Percentiles rank a stretch among this genome's conserved stretches.
Evolutionary conservation across 2,888 invertebrate genomes (phyloP).

Genomic region (Eristalinus sepulchralis): DNA sequence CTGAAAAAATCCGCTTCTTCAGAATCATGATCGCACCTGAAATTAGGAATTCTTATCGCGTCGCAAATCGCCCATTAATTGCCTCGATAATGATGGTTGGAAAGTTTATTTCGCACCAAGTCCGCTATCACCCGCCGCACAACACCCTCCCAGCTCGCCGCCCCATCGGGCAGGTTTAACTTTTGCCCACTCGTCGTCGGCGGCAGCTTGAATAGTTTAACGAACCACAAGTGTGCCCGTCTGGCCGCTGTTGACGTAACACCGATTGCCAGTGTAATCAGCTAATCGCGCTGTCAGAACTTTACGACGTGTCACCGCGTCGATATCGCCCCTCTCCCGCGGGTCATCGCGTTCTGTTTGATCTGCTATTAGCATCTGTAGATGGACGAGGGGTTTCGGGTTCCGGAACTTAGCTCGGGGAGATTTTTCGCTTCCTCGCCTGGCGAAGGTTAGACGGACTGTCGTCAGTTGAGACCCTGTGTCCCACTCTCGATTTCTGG

Average conservation of each 20-base stretch:
- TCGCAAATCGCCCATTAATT: constrained; percentile 21
- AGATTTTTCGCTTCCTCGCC: not conserved
- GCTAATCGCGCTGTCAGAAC: constrained; percentile 1
- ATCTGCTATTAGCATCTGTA: constrained; percentile 24
- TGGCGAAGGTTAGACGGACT: not conserved
- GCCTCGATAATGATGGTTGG: constrained; percentile 30
- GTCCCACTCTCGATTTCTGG: not conserved
- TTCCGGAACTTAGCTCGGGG: not conserved
- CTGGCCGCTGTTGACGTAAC: constrained; percentile 1
- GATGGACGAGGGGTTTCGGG: not conserved
- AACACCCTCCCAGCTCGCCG: not conserved
- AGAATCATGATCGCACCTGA: not conserved
- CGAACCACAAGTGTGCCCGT: constrained; percentile 24
- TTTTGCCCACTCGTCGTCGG: not conserved
- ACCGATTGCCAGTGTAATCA: not conserved
- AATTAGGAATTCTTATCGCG: constrained; percentile 18
- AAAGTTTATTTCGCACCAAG: constrained; percentile 40
- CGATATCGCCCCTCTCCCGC: not conserved
- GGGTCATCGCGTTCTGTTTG: constrained; percentile 10
- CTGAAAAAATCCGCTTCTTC: not conserved
- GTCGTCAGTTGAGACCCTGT: not conserved
- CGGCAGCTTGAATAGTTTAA: not conserved
- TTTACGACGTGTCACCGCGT: constrained; percentile 1
- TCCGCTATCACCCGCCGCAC: not conserved
- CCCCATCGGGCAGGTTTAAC: not conserved